A percentile compares a stretch with the other conserved stretches of the same genome.
phyloP scores from a whole-genome alignment of 2,797 vertebrate genomes.

The Hemibagrus guttatus region DNA sequence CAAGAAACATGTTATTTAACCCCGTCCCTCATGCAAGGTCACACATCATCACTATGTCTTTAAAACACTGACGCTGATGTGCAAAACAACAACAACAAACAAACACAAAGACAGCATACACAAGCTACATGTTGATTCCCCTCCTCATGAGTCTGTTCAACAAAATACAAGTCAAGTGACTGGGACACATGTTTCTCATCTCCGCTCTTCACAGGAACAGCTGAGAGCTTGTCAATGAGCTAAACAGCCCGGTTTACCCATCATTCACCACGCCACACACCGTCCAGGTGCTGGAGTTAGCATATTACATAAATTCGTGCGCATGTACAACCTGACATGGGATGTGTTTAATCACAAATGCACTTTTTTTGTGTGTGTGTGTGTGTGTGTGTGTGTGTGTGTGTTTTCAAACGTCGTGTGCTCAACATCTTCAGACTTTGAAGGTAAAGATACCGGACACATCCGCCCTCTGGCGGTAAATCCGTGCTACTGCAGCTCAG shows the following conservation, averaged over 20 bases:
- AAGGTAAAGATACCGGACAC: constrained; percentile 1
- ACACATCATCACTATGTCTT: neutral
- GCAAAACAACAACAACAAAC: neutral
- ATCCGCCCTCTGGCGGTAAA: constrained; percentile 17
- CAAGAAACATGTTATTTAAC: neutral
- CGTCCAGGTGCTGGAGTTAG: constrained; percentile 2
- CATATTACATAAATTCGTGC: constrained; percentile 1
- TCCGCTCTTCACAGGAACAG: constrained; percentile 49
- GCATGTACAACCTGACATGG: constrained; percentile 28
- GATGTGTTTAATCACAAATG: constrained; percentile 13
- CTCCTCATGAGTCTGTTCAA: neutral
- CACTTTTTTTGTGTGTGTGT: neutral
- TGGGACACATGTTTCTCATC: constrained; percentile 65
- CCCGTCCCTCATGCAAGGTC: neutral
- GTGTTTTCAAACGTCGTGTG: constrained; percentile 9
- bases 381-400: constrained; percentile 9
- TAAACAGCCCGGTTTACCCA: constrained; percentile 9
- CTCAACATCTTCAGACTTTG: neutral
- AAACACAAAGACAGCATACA: constrained; percentile 11
- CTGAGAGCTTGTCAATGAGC: constrained; percentile 50
- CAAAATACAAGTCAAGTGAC: constrained; percentile 61
- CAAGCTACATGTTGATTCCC: neutral
- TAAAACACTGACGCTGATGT: neutral
- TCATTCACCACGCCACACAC: neutral
- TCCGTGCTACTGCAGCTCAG: neutral